Conservation (phyloP, 2,888 invertebrate genomes). For the Chironomus riparius region DNA sequence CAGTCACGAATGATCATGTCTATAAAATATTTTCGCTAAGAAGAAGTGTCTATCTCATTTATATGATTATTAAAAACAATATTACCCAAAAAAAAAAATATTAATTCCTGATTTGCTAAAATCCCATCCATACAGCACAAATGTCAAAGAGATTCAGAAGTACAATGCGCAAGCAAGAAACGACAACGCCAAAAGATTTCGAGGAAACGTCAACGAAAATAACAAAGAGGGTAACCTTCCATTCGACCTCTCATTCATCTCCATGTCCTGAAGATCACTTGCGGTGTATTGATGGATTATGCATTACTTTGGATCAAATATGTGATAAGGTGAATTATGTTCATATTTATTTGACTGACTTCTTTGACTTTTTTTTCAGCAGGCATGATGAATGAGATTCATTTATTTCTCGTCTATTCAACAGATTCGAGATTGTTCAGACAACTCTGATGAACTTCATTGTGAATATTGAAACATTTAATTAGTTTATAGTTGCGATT, state of each 20-base stretch:
- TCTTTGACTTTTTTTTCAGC: not conserved
- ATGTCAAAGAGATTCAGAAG: slow-evolving; percentile 38
- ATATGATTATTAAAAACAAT: not conserved
- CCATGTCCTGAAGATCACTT: slow-evolving; percentile 49
- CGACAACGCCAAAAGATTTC: slow-evolving; percentile 12
- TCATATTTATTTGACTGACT: not conserved
- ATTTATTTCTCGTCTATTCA: not conserved
- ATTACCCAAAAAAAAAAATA: not conserved
- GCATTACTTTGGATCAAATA: slow-evolving; percentile 53
- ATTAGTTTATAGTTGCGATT: not conserved
- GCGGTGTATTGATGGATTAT: slow-evolving; percentile 54
- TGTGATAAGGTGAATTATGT: slow-evolving; percentile 45
- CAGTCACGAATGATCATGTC: too few relatives aligned
- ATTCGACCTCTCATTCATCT: slow-evolving; percentile 41
- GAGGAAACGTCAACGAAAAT: slow-evolving; percentile 28
- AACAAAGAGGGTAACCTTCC: slow-evolving; percentile 17
- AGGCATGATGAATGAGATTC: not conserved
- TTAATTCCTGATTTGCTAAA: not conserved
- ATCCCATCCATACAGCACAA: not conserved
- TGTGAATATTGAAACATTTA: slow-evolving; percentile 12
- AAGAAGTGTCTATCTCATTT: not conserved
- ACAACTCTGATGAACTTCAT: slow-evolving; percentile 22
- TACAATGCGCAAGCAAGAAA: slow-evolving; percentile 4
- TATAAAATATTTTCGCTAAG: too few relatives aligned
- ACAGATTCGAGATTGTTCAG: slow-evolving; percentile 24